Evolutionary conservation across 2,113 vertebrate species (phyloP).

Genomic region (Corapipo altera): DNA sequence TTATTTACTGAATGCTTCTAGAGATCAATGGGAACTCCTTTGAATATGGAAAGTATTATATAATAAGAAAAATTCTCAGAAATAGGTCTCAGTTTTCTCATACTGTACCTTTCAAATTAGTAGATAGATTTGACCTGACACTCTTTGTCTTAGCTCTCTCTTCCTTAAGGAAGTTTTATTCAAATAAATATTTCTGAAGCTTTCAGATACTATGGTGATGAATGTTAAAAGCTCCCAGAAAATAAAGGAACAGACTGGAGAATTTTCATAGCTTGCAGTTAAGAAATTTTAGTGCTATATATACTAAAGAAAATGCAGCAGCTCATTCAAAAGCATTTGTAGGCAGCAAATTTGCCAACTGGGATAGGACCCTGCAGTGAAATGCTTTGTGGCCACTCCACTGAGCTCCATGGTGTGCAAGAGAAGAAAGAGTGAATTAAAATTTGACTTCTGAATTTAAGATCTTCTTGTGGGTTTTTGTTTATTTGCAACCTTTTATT

Average conservation of each 20-base stretch:
- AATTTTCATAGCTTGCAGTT: slow-evolving; percentile 11
- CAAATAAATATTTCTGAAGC: not conserved
- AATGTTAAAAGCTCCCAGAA: not conserved
- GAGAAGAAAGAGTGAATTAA: not conserved
- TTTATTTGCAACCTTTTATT: not conserved
- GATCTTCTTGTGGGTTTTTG: not conserved
- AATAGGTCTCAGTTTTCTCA: not conserved
- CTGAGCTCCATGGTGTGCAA: not conserved
- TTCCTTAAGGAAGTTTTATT: slow-evolving; percentile 12
- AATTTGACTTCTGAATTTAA: not conserved
- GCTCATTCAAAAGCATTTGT: not conserved
- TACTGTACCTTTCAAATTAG: not conserved
- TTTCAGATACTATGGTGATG: not conserved
- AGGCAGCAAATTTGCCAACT: not conserved
- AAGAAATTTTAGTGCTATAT: not conserved
- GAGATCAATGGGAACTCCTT: not conserved
- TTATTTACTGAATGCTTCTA: slow-evolving; percentile 6
- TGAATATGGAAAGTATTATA: slow-evolving; percentile 11
- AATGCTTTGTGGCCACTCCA: not conserved
- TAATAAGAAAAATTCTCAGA: not conserved
- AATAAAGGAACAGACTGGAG: not conserved
- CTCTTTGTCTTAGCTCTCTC: not conserved
- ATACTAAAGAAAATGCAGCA: not conserved
- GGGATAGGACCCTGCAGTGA: not conserved
- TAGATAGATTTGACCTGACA: slow-evolving; percentile 1